A percentile compares a stretch with the other conserved stretches of the same genome.
Evolutionary conservation across 2,113 vertebrate genomes (phyloP).

Genomic region (Stercorarius parasiticus): DNA sequence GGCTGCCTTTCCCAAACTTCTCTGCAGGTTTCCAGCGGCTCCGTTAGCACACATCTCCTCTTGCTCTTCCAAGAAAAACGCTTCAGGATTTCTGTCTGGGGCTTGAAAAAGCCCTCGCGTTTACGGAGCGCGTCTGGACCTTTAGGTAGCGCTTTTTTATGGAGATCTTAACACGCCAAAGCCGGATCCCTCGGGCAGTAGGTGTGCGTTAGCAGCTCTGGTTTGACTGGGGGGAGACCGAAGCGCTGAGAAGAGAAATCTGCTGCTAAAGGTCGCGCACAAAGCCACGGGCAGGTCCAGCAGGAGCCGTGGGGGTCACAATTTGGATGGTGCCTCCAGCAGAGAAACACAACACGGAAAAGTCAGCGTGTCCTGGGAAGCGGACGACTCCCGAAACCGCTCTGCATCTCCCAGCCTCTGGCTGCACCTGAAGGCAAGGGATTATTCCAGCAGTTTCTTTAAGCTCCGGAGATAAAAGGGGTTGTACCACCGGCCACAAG

Average conservation of each 20-base stretch:
- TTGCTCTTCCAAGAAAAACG: background rate
- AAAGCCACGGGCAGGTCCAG: background rate
- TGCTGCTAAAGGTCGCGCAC: background rate
- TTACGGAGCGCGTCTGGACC: background rate
- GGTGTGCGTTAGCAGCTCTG: background rate
- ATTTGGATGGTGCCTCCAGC: background rate
- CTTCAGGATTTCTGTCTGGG: background rate
- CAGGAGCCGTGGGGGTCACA: background rate
- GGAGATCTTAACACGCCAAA: background rate
- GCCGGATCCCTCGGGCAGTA: background rate
- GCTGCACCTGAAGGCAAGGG: background rate
- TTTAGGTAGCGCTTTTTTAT: background rate
- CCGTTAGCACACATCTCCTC: background rate
- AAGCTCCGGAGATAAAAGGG: conserved; percentile 2
- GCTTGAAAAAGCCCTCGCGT: background rate
- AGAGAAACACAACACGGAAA: background rate
- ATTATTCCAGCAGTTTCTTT: background rate
- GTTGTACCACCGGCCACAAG: fast-evolving
- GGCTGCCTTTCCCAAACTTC: background rate
- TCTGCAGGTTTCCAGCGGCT: background rate
- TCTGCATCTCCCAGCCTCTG: background rate
- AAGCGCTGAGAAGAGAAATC: background rate
- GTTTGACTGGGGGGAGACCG: background rate
- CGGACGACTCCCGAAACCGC: background rate
- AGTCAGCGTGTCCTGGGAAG: background rate